Percentiles rank a stretch among this genome's conserved stretches.
phyloP scores from a whole-genome alignment of 2,797 vertebrate genomes.

The Lagocephalus sceleratus region DNA sequence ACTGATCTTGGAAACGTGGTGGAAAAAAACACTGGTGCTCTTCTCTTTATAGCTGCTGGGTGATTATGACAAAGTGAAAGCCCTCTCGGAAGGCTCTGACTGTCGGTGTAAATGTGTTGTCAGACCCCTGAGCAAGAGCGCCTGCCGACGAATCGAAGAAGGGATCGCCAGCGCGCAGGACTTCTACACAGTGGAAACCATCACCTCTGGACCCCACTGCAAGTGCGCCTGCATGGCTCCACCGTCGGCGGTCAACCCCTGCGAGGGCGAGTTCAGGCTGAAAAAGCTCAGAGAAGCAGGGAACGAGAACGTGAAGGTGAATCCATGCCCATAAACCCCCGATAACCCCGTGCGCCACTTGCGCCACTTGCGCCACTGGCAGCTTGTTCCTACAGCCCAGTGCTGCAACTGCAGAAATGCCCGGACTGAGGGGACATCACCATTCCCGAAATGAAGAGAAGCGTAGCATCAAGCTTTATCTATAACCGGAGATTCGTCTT shows the following conservation, averaged over 20 bases:
- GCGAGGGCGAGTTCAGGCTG: conserved; percentile 87
- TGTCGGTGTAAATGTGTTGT: conserved; percentile 97
- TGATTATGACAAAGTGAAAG: conserved; percentile 97
- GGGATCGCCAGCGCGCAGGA: conserved; percentile 79
- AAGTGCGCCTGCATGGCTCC: conserved; percentile 93
- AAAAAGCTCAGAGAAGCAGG: conserved; percentile 85
- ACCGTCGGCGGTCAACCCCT: conserved; percentile 88
- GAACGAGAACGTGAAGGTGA: conserved; percentile 87
- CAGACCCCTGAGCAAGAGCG: conserved; percentile 86
- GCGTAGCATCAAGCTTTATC: neutral
- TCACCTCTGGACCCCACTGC: conserved; percentile 87
- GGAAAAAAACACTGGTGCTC: conserved; percentile 67
- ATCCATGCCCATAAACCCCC: conserved; percentile 14
- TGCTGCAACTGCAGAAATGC: conserved; percentile 3
- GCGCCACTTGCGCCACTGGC: too few relatives aligned
- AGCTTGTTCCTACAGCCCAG: too few relatives aligned
- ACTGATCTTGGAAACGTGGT: conserved; percentile 38
- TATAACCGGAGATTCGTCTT: neutral
- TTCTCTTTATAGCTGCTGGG: conserved; percentile 86
- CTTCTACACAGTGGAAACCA: conserved; percentile 90
- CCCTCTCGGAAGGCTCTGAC: conserved; percentile 91
- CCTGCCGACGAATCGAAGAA: conserved; percentile 82
- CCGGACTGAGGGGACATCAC: conserved; percentile 15
- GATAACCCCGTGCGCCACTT: neutral
- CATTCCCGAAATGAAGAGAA: neutral